Base-by-base conservation (phyloP, 2,797 vertebrate species). In the Sternotherus odoratus region DNA sequence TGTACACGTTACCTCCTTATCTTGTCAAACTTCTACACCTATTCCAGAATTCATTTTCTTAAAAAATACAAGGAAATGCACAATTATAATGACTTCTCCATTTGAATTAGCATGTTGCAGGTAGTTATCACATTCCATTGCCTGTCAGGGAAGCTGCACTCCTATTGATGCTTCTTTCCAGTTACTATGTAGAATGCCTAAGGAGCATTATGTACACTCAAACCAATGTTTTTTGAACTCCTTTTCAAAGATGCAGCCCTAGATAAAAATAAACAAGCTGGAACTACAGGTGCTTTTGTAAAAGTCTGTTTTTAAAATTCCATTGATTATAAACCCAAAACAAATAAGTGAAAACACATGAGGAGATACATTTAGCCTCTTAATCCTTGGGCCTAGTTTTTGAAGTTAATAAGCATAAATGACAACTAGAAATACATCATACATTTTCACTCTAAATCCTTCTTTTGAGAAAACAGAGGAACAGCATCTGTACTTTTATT, bases 21-120 rank as follows among this genome's bases (percentile, higher is more conserved):
- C 48, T 92, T 95, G 49, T 94, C 91, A 95, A 95, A 95, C 30
- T 86, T 94, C 54, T 95, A 80, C 46, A 89, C 77, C 84, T 95
- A 86, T 53, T 93, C 46, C 85, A 90, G 85, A 95, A 96, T 96
- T 93, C 63, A 94, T 86, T 95, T 95, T 93, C 43, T 84, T 87
- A 79, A 87, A 95, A 66, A 87, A 92, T 80, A 72, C n/a, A 74
- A 74, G 36, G 89, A 82, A 91, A 94, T 92, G 72, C 23, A 90
- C 23, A 87, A 86, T 91, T 91, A 88, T 87, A 95, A 91, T 91
- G 87, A 85, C 0, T 8, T 88, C 83, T 63, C 36, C 19, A 85
- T 96, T 93, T 89, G 92, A 96, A 94, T 95, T 91, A 95, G 82
- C 53, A 60, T 69, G 49, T 87, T 94, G 84, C 85, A 94, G 82